Evolutionary conservation across 2,113 vertebrate genomes (phyloP), one percentile per base, ranked within the genome.

Genomic region (Oncorhynchus masou): DNA sequence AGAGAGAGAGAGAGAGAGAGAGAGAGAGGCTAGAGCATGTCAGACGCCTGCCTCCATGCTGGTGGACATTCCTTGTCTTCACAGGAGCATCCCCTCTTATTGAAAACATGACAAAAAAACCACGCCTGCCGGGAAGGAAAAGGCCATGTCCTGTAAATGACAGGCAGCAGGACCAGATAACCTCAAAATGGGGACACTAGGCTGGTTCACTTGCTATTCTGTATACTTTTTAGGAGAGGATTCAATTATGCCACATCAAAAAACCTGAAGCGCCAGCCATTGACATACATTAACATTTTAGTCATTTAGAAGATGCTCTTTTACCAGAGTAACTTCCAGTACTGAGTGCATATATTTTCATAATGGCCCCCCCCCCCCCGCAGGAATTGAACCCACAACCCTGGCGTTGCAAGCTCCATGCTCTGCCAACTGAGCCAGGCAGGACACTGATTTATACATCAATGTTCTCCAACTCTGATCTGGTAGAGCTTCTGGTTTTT

Each of bases 61-160:
- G 20, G 24, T 29, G 68, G 54, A 70, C 29, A 79, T 79, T 79
- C 77, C 72, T 74, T 5, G 62, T 34, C 39, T 70, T 60, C 73
- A 71, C 72, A 74, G 66, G 31, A 31, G 65, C 67, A 22, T 51
- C 78, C 62, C 54, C 71, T 27, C 19, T 67, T 48, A 66, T 65
- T 71, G 68, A 79, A 34, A 74, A 60, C 24, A 29, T 71, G 68
- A 13, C 57, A 74, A 24, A 71, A 70, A 49, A 68, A 78, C 70
- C 72, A 27, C 66, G 57, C 59, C 69, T 25, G 74, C 54, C 68
- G 54, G 27, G 39, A 31, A 66, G 68, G 25, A 12, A 29, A 64
- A 66, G 51, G 62, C 60, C 39, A 68, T 20, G 27, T 66, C 29
- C 24, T 66, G 64, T 24, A 25, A 51, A 54, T 54, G 51, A 12